A percentile compares a stretch with the other conserved stretches of the same genome.
Evolutionary conservation across 2,888 invertebrate genomes (phyloP).

Genomic region (Pegoplata infirma): DNA sequence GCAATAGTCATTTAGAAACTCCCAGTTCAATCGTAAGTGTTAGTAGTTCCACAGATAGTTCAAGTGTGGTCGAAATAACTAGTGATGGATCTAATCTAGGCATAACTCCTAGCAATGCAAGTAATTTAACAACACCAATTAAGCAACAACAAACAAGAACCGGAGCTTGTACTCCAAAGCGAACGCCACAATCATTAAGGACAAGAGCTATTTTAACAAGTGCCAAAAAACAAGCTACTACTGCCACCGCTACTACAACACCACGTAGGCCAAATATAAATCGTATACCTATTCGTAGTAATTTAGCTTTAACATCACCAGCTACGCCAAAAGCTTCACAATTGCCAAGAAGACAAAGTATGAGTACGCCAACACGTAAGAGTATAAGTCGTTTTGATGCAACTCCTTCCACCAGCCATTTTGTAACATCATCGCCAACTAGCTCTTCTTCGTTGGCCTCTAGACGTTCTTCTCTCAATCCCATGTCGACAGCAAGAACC

Average conservation of each 20-base stretch:
- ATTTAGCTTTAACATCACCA: conserved; percentile 36
- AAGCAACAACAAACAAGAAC: conserved; percentile 17
- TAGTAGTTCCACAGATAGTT: conserved; percentile 69
- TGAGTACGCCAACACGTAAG: conserved; percentile 65
- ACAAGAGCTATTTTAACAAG: conserved; percentile 74
- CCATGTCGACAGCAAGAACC: conserved; percentile 20
- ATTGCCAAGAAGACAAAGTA: conserved; percentile 57
- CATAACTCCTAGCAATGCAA: conserved; percentile 6
- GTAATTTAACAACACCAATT: conserved; percentile 60
- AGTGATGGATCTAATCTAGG: conserved; percentile 55
- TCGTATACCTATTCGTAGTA: conserved; percentile 44
- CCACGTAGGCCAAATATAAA: conserved; percentile 35
- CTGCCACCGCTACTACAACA: conserved; percentile 43
- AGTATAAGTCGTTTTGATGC: conserved; percentile 22
- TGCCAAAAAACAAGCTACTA: conserved; percentile 69
- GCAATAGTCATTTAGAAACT: conserved; percentile 38
- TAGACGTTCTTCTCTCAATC: conserved; percentile 40
- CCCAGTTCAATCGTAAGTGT: conserved; percentile 65
- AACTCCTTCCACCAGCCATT: conserved; percentile 18
- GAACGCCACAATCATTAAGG: conserved; percentile 73
- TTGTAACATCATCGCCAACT: conserved; percentile 48
- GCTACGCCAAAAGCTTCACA: conserved; percentile 35
- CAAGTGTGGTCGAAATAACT: conserved; percentile 69
- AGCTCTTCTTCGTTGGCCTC: conserved; percentile 45
- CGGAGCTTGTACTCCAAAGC: conserved; percentile 66